Conservation (phyloP, 1,140 invertebrate genomes). For the Dysdera silvatica region DNA sequence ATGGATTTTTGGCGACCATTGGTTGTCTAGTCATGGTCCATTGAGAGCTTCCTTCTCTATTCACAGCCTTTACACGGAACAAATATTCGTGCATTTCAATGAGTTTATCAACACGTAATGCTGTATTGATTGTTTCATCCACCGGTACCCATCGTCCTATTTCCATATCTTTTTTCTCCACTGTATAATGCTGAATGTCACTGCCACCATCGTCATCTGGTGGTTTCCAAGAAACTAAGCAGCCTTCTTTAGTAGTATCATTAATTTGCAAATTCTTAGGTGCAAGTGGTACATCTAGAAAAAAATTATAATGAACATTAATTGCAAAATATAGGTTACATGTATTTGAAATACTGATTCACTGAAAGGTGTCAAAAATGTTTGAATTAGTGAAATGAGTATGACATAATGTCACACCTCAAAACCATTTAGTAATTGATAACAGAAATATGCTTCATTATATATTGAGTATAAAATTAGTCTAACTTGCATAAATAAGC, state of each 20-base stretch:
- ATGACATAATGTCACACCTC: no score
- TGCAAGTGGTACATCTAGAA: conserved; percentile 61
- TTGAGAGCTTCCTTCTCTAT: conserved; percentile 95
- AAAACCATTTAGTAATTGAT: no score
- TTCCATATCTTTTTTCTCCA: conserved; percentile 96
- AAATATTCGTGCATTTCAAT: conserved; percentile 95
- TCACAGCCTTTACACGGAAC: conserved; percentile 96
- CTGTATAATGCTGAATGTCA: conserved; percentile 80
- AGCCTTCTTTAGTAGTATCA: conserved; percentile 75
- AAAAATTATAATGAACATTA: no score
- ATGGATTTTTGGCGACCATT: conserved; percentile 97
- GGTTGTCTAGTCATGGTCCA: conserved; percentile 73
- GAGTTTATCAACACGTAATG: conserved; percentile 91
- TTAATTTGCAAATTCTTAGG: conserved; percentile 76
- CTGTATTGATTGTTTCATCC: conserved; percentile 72
- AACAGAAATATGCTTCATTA: no score
- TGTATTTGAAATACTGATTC: no score
- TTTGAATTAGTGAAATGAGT: no score
- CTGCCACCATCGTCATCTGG: conserved; percentile 87
- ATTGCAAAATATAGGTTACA: no score
- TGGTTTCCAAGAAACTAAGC: conserved; percentile 72
- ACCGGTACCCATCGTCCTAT: conserved; percentile 85
- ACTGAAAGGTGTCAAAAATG: no score
- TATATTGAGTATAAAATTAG: no score
- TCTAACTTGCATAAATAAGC: no score